These are phyloP conservation scores for Vollenhovia emeryi DNA, from an alignment of 1,140 invertebrate genomes.

Conservation along the genomic window DNA sequence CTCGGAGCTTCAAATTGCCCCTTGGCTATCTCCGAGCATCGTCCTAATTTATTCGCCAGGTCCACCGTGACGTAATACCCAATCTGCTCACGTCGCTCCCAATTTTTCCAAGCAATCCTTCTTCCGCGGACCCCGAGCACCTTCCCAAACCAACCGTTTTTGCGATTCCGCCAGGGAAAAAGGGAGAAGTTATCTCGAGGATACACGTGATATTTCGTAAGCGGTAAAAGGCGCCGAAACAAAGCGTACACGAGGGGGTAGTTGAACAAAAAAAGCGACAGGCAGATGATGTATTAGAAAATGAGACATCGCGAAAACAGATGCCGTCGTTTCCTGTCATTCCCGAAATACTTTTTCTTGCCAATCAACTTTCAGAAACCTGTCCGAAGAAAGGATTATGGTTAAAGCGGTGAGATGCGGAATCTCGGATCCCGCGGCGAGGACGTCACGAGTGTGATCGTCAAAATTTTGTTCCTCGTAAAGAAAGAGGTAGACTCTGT, in stretches of 20 bases:
- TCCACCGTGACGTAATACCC: conserved; percentile 4
- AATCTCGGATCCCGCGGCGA: background rate
- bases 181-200: background rate
- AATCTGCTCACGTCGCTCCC: conserved; percentile 11
- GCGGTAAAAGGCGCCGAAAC: background rate
- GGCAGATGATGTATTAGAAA: background rate
- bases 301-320: background rate
- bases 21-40: background rate
- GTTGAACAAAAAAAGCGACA: background rate
- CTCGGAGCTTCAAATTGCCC: background rate
- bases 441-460: background rate
- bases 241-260: background rate
- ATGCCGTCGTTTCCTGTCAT: background rate
- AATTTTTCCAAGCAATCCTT: conserved; percentile 2
- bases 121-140: background rate
- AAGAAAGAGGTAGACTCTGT: background rate
- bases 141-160: background rate
- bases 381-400: background rate
- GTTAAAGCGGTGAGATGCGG: background rate
- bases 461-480: background rate
- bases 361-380: background rate
- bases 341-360: background rate
- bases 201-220: background rate
- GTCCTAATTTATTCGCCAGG: conserved; percentile 28
- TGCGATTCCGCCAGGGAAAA: background rate